These are phyloP conservation scores for Guaruba guarouba DNA, from an alignment of 2,113 vertebrate species.

Conservation along the genomic window DNA sequence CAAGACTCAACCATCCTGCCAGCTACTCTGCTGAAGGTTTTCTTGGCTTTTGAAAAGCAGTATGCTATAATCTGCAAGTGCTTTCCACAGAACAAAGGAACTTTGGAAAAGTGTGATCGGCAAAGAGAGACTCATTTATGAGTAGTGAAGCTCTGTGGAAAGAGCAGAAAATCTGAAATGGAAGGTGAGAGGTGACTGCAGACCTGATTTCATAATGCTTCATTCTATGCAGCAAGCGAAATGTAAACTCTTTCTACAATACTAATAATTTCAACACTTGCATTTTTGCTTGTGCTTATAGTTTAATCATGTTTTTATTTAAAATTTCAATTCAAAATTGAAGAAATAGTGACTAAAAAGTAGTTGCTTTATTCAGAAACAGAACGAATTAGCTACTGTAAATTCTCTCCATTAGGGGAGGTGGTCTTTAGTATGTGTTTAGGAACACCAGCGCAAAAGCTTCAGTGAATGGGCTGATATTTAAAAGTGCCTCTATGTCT, in stretches of 20 bases:
- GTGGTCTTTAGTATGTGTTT: background rate
- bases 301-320: background rate
- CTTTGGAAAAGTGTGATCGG: background rate
- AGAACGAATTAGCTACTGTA: background rate
- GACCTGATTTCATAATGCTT: conserved; percentile 7
- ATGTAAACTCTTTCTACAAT: background rate
- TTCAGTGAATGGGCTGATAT: background rate
- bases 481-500: background rate
- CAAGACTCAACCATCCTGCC: background rate
- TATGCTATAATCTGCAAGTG: background rate
- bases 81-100: conserved; percentile 15
- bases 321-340: background rate
- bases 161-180: background rate
- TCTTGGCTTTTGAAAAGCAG: conserved; percentile 11
- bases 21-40: conserved; percentile 1
- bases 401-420: background rate
- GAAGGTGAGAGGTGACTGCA: background rate
- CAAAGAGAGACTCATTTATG: background rate
- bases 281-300: background rate
- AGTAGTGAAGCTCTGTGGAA: background rate
- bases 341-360: background rate
- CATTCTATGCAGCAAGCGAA: background rate
- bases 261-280: background rate
- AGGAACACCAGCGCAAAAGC: background rate
- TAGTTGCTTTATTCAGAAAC: background rate